A percentile compares a stretch with the other conserved stretches of the same genome.
These are phyloP conservation scores for Trilocha varians DNA, from an alignment of 2,888 invertebrate species.

Conservation along the genomic window DNA sequence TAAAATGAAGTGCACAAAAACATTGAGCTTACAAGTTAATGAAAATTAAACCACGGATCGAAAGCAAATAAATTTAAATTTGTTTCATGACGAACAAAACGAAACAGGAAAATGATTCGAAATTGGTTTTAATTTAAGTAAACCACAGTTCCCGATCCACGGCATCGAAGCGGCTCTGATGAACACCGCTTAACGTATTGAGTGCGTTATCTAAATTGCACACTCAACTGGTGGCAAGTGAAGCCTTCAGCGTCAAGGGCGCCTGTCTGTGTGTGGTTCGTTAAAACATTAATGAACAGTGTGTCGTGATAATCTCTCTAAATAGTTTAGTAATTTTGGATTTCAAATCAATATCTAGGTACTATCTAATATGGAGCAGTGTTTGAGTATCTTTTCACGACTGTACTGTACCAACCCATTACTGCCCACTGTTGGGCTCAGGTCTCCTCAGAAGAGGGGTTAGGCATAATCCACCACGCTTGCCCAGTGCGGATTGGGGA, in stretches of 20 bases:
- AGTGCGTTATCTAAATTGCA: constrained; percentile 6
- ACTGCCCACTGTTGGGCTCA: too few relatives aligned
- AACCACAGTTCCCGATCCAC: constrained; percentile 3
- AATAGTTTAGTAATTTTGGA: too few relatives aligned
- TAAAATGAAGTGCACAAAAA: neutral
- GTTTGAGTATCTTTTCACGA: too few relatives aligned
- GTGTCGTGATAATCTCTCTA: too few relatives aligned
- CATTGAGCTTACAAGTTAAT: neutral
- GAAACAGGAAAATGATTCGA: neutral
- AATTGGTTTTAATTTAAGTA: constrained; percentile 1
- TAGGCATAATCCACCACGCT: too few relatives aligned
- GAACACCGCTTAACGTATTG: constrained; percentile 1
- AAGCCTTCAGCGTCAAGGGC: neutral
- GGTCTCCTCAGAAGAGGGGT: too few relatives aligned
- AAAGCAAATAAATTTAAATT: neutral
- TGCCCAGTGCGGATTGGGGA: too few relatives aligned
- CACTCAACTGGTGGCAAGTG: constrained; percentile 7
- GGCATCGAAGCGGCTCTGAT: neutral
- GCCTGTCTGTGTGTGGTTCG: constrained; percentile 11
- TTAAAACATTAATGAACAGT: constrained; percentile 13
- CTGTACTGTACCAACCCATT: too few relatives aligned
- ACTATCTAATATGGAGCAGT: too few relatives aligned
- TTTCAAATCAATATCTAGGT: too few relatives aligned
- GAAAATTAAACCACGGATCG: neutral
- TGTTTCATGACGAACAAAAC: neutral